phyloP scores from a whole-genome alignment of 2,113 vertebrate genomes.

The Melanotaenia duboulayi region DNA sequence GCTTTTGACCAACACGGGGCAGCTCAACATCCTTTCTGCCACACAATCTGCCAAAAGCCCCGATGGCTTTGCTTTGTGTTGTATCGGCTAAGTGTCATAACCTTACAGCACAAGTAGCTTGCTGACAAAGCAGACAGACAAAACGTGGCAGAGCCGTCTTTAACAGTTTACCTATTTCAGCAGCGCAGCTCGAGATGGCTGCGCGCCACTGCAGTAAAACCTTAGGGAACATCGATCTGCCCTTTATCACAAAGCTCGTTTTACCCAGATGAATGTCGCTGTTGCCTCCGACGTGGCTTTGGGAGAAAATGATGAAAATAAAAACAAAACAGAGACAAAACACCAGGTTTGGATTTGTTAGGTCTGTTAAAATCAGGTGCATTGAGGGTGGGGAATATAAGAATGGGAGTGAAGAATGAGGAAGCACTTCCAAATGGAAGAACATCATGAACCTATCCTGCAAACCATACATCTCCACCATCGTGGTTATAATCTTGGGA shows the following conservation, averaged over 20 bases:
- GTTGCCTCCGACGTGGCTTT: constrained; percentile 66
- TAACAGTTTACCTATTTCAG: constrained; percentile 79
- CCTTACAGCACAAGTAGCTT: constrained; percentile 53
- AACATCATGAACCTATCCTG: not conserved
- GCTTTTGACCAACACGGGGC: constrained; percentile 8
- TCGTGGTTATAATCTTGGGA: not conserved
- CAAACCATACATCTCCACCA: not conserved
- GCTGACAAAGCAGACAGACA: constrained; percentile 72
- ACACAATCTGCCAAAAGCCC: constrained; percentile 20
- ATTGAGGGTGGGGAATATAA: constrained; percentile 14
- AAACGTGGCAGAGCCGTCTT: constrained; percentile 26
- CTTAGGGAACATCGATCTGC: constrained; percentile 80
- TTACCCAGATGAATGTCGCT: constrained; percentile 58
- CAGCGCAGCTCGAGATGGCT: constrained; percentile 77
- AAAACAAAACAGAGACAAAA: constrained; percentile 66
- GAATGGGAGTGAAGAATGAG: constrained; percentile 24
- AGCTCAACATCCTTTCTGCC: constrained; percentile 39
- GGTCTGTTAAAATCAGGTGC: constrained; percentile 31
- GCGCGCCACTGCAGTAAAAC: constrained; percentile 83
- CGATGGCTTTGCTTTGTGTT: constrained; percentile 26
- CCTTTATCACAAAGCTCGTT: constrained; percentile 72
- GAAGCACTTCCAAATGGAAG: constrained; percentile 11
- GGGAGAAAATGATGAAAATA: constrained; percentile 64
- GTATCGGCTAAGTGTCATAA: constrained; percentile 37
- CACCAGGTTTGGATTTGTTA: constrained; percentile 52